phyloP scores from a whole-genome alignment of 2,888 invertebrate species.

The Eilema sororculum region DNA sequence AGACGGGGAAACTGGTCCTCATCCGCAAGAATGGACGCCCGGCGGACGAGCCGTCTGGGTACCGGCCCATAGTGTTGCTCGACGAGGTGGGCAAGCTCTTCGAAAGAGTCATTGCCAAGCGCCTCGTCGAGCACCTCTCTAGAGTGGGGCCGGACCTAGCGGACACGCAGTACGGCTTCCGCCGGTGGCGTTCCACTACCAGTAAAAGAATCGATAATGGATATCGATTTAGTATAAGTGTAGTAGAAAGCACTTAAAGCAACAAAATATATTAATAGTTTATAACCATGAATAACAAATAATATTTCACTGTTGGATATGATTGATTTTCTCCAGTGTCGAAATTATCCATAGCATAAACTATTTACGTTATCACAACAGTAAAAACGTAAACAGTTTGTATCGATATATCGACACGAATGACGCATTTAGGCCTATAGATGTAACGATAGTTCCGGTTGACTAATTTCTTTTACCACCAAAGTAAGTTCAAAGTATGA shows the following conservation, averaged over 20 bases:
- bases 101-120: no score
- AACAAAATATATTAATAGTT: background rate
- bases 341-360: background rate
- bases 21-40: no score
- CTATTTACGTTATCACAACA: background rate
- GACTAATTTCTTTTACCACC: conserved; percentile 1
- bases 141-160: no score
- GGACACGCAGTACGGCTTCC: no score
- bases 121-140: no score
- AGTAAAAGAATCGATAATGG: background rate
- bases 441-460: background rate
- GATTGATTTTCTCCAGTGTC: background rate
- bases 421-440: background rate
- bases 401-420: background rate
- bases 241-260: background rate
- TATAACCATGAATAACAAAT: background rate
- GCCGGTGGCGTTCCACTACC: no score
- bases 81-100: no score
- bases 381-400: background rate
- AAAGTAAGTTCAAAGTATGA: background rate
- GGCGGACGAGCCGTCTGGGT: no score
- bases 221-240: background rate
- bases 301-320: background rate
- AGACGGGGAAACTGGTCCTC: no score
- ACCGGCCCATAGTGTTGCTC: no score